Evolutionary conservation across 2,113 vertebrate genomes (phyloP).

Genomic region (Paedocypris sp.): DNA sequence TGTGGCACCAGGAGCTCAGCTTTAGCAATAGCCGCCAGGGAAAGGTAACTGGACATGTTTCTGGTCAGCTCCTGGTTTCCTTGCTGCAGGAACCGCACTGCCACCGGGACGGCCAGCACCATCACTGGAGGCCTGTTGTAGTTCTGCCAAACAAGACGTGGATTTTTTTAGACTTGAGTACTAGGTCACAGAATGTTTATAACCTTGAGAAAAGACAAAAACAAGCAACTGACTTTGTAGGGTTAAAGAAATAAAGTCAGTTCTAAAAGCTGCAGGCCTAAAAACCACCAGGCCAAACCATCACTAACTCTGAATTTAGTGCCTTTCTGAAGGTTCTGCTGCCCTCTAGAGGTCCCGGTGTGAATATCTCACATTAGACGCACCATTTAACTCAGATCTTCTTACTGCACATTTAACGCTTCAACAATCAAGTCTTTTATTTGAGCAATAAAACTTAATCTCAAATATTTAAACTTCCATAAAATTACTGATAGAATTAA

Average conservation of each 20-base stretch:
- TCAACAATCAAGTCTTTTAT: too few relatives aligned
- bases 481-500: too few relatives aligned
- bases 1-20: slow-evolving; percentile 80
- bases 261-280: too few relatives aligned
- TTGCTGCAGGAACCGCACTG: slow-evolving; percentile 81
- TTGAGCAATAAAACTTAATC: too few relatives aligned
- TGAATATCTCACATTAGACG: neutral
- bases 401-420: too few relatives aligned
- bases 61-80: slow-evolving; percentile 79
- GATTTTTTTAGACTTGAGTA: neutral
- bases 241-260: too few relatives aligned
- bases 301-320: neutral
- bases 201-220: too few relatives aligned
- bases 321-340: slow-evolving; percentile 36
- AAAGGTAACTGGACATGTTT: slow-evolving; percentile 91
- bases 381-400: neutral
- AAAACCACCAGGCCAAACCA: too few relatives aligned
- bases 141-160: slow-evolving; percentile 62
- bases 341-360: slow-evolving; percentile 45
- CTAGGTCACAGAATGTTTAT: neutral
- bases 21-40: slow-evolving; percentile 77
- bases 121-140: slow-evolving; percentile 79
- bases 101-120: slow-evolving; percentile 85
- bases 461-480: too few relatives aligned
- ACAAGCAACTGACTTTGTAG: too few relatives aligned